phyloP scores from a whole-genome alignment of 2,888 invertebrate genomes.

The Sphinx pinastri region DNA sequence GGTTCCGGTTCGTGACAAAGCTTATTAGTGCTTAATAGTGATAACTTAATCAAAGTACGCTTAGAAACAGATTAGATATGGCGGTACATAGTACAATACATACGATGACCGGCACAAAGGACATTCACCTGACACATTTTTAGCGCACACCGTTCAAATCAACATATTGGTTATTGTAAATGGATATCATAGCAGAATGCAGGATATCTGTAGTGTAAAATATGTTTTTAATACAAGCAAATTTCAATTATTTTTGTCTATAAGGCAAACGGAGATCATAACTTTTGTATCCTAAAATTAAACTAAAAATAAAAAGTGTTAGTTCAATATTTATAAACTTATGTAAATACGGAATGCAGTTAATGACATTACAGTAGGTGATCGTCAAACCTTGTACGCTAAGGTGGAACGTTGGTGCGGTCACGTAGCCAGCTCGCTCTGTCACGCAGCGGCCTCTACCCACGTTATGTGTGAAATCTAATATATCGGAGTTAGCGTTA shows the following conservation, averaged over 20 bases:
- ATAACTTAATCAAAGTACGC: background rate
- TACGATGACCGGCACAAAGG: background rate
- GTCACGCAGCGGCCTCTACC: constrained; percentile 9
- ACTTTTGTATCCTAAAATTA: too few species aligned
- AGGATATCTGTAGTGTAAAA: too few species aligned
- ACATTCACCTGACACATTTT: background rate
- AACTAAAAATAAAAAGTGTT: too few species aligned
- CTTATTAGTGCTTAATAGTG: background rate
- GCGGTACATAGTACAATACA: too few species aligned
- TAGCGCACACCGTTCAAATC: background rate
- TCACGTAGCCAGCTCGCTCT: constrained; percentile 26
- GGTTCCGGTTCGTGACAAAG: background rate
- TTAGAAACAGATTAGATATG: background rate
- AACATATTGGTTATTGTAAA: too few species aligned
- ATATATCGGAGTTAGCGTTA: background rate
- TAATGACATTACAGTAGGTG: constrained; percentile 6
- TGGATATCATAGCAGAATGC: too few species aligned
- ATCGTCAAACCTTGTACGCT: constrained; percentile 6
- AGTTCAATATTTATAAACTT: too few species aligned
- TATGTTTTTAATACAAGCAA: too few species aligned
- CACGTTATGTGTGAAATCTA: background rate
- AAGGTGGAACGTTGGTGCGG: constrained; percentile 24
- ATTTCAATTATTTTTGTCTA: too few species aligned
- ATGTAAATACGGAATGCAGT: constrained; percentile 8
- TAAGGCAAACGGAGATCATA: too few species aligned